Evolutionary conservation across 2,797 vertebrate species (phyloP), one percentile per base, ranked within the genome.

Genomic region (Poeciliopsis presidionis): DNA sequence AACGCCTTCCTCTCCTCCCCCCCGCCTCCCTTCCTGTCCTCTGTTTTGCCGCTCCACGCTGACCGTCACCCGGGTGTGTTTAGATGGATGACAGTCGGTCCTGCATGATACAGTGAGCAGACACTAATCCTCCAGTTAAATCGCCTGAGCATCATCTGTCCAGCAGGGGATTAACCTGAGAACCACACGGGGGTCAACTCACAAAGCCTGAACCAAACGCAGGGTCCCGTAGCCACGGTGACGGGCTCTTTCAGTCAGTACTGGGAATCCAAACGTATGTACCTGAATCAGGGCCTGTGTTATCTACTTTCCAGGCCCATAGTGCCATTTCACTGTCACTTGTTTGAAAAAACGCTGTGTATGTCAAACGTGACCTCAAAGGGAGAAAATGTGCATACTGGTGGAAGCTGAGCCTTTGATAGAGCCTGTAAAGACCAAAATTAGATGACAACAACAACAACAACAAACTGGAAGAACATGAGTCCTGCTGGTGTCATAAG

Each of bases 81-180:
- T 76, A 75, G 77, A 9, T 73, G 6, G 74, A 74, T 73, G 77
- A 82, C 77, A 13, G 53, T 74, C 30, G 67, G 77, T 36, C 82
- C 82, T 77, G 79, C 76, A 59, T 25, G 74, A 70, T 74, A 74
- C 74, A 41, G 57, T 1, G 74, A 80, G 69, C 18, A 74, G 53
- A 65, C 28, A 4, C 75, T 90, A 90, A 91, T 91, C 88, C 84
- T 74, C 6, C 59, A 39, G 78, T n/a, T 86, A 82, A 88, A 86
- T 53, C 87, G 14, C 8, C 80, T 88, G 86, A 92, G 80, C 86
- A 78, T 33, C 87, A 87, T 74, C 83, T 84, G 85, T 41, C 45
- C 81, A 74, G 79, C 72, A 20, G 5, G 51, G 81, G 88, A 90
- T 92, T 90, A 90, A 83, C 80, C 84, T 82, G 86, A 57, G 30